phyloP scores from a whole-genome alignment of 2,888 invertebrate species.

The Lysandra coridon region DNA sequence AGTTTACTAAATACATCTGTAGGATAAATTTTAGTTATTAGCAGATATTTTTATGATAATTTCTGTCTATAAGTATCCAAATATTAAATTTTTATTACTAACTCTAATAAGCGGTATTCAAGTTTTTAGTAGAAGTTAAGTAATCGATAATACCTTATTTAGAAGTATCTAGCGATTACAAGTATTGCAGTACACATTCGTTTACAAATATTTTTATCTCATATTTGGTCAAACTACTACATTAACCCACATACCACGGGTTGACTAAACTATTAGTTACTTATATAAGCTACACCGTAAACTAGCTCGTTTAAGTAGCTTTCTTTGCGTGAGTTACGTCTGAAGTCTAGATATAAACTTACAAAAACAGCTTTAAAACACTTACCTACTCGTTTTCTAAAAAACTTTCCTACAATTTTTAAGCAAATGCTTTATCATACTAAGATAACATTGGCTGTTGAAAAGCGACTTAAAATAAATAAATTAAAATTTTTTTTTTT shows the following conservation, averaged over 20 bases:
- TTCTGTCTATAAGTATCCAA: not conserved
- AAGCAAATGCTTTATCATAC: not conserved
- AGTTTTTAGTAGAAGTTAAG: conserved; percentile 7
- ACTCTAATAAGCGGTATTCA: not conserved
- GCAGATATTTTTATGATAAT: too few relatives aligned
- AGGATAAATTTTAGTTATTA: too few relatives aligned
- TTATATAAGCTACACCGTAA: not conserved
- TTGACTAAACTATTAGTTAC: conserved; percentile 1
- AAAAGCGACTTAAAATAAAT: too few relatives aligned
- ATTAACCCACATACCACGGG: conserved; percentile 24
- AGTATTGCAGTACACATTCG: conserved; percentile 15
- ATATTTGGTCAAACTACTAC: conserved; percentile 20
- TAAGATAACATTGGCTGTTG: too few relatives aligned
- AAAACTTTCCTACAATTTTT: not conserved
- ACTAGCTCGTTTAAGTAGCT: not conserved
- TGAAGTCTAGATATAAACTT: not conserved
- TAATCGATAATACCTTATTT: conserved; percentile 7
- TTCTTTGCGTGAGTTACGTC: not conserved
- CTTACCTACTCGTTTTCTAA: not conserved
- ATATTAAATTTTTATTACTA: not conserved
- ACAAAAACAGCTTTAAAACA: not conserved
- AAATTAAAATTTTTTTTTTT: too few relatives aligned
- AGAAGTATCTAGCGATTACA: not conserved
- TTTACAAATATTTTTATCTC: conserved; percentile 27
- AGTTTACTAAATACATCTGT: too few relatives aligned